Evolutionary conservation across 1,140 invertebrate genomes (phyloP), one percentile per base, ranked within the genome.

Genomic region (Anoplophora glabripennis): DNA sequence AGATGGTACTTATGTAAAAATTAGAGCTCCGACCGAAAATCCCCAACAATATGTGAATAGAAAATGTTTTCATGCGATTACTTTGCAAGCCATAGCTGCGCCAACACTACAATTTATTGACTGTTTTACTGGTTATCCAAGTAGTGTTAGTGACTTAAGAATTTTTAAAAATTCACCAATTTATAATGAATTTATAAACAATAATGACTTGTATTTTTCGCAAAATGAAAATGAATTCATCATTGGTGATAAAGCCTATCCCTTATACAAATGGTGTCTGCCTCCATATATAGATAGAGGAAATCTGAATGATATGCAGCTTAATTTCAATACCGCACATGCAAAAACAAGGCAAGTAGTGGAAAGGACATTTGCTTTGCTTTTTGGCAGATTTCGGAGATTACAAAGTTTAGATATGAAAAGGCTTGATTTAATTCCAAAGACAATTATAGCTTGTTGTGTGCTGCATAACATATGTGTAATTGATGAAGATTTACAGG

Each of bases 1-100:
- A n/a, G 63, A 65, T 49, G 63, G 63, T 1, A 65, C 63, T 36
- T 65, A 58, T 55, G 42, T 65, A 36, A 38, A 44, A 35, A 65
- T 65, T 17, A 65, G 62, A 46, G 63, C 63, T 9, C 63, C 63
- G 12, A 35, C 49, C 33, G 41, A 62, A 33, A 46, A 65, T 45
- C 42, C 64, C n/a, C 52, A 66, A 45, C 12, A 28, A 7, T 66
- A 66, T 46, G 63, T 66, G 28, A 60, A 41, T 14, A 41, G 64
- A 44, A 66, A 66, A 51, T 60, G 61, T 41, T 40, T 38, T 57
- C 47, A 66, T 60, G 57, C 47, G 5, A 47, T 66, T 12, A 61
- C 59, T 21, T 14, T 61, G 14, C 45, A 61, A 51, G 45, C 45
- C 5, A 5, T 28, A 28, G 21, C 21, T 28, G 5, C 5, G 2